A percentile compares a stretch with the other conserved stretches of the same genome.
phyloP scores from a whole-genome alignment of 2,113 vertebrate species.

The Clarias macrocephalus region DNA sequence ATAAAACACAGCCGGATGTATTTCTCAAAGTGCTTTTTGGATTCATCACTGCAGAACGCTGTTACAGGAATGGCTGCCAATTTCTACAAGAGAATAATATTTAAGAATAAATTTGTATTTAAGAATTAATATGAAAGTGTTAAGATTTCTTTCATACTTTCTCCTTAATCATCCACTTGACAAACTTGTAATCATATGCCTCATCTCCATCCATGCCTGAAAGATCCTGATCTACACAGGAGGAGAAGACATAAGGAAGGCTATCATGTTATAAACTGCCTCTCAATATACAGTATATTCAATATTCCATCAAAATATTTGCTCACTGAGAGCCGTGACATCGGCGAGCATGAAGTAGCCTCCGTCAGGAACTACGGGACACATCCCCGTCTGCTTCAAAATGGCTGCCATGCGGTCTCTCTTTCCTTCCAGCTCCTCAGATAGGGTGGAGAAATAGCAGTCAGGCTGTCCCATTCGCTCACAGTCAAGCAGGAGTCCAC shows the following conservation, averaged over 20 bases:
- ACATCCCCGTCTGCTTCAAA: constrained; percentile 80
- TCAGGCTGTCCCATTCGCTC: constrained; percentile 83
- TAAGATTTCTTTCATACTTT: constrained; percentile 74
- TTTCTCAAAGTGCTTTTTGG: constrained; percentile 87
- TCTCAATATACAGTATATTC: background rate
- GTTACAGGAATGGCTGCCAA: constrained; percentile 91
- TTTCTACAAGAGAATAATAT: constrained; percentile 75
- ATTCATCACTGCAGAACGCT: constrained; percentile 83
- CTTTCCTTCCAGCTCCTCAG: constrained; percentile 85
- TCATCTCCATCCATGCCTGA: constrained; percentile 76
- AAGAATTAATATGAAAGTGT: background rate
- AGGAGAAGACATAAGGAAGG: background rate
- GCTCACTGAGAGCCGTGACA: constrained; percentile 83
- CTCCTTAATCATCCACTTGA: constrained; percentile 94
- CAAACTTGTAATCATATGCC: constrained; percentile 92
- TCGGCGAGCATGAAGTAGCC: constrained; percentile 95
- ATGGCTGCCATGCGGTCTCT: constrained; percentile 83
- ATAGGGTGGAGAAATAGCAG: constrained; percentile 88
- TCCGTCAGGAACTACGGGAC: constrained; percentile 87
- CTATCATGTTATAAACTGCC: no score
- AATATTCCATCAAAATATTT: background rate
- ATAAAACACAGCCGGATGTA: constrained; percentile 96
- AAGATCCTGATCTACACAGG: constrained; percentile 81
- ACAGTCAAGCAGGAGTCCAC: constrained; percentile 79
- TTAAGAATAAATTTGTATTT: background rate